A percentile compares a stretch with the other conserved stretches of the same genome.
Evolutionary conservation across 2,113 vertebrate genomes (phyloP).

Genomic region (Kobus ellipsiprymnus): DNA sequence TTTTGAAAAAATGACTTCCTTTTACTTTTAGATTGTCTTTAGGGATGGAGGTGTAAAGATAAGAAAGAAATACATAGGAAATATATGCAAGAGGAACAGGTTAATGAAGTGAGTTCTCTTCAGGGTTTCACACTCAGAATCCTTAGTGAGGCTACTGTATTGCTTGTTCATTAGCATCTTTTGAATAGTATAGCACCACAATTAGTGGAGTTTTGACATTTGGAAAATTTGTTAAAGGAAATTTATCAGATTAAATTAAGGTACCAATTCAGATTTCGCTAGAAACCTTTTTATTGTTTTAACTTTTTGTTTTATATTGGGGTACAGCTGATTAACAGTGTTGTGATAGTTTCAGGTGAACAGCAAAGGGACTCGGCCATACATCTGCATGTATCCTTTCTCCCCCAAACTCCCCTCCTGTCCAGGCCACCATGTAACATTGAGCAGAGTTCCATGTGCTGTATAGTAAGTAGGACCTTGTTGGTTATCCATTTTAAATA

Average conservation of each 20-base stretch:
- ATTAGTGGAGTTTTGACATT: background rate
- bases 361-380: background rate
- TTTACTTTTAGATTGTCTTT: background rate
- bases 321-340: background rate
- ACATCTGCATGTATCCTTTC: background rate
- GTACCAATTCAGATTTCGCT: background rate
- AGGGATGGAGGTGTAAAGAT: background rate
- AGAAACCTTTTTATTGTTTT: background rate
- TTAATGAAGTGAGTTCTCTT: background rate
- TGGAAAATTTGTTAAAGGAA: slow-evolving; percentile 3
- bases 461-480: background rate
- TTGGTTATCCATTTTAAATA: background rate
- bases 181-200: background rate
- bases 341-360: background rate
- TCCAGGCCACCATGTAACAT: background rate
- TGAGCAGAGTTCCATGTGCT: background rate
- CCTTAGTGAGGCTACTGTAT: background rate
- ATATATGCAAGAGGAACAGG: background rate
- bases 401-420: background rate
- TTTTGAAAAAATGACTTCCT: background rate
- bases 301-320: background rate
- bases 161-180: background rate
- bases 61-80: background rate
- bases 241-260: slow-evolving; percentile 3
- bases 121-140: background rate